phyloP scores from a whole-genome alignment of 1,140 invertebrate genomes.

The Propsilocerus akamusi region DNA sequence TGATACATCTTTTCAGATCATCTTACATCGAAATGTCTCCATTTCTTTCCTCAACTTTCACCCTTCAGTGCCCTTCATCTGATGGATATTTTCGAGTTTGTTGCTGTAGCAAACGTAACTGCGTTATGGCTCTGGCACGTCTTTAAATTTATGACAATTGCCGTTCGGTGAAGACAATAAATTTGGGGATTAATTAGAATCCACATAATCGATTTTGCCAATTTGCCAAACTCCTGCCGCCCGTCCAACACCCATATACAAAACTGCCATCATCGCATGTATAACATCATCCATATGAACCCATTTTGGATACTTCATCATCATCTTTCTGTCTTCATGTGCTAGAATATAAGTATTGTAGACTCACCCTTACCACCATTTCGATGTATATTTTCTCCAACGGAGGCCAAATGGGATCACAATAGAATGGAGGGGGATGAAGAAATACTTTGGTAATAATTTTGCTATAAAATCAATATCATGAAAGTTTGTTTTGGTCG shows the following conservation, averaged over 20 bases:
- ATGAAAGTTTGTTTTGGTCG: neutral
- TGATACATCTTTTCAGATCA: too few relatives aligned
- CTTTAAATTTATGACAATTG: constrained; percentile 2
- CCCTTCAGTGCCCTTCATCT: too few relatives aligned
- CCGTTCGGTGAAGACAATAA: neutral
- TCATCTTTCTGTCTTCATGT: neutral
- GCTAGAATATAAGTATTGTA: too few relatives aligned
- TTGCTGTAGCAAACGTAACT: too few relatives aligned
- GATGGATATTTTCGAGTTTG: too few relatives aligned
- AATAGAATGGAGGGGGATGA: neutral
- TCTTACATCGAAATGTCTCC: too few relatives aligned
- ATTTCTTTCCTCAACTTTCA: too few relatives aligned
- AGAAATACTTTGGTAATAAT: neutral
- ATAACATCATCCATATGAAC: neutral
- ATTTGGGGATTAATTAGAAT: neutral
- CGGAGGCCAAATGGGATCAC: too few relatives aligned
- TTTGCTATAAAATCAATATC: neutral
- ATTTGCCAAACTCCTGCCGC: neutral
- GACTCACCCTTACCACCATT: neutral
- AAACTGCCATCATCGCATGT: neutral
- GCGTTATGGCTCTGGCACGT: neutral
- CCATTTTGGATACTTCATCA: neutral
- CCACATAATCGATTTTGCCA: neutral
- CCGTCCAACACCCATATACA: neutral
- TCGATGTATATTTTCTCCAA: neutral